phyloP scores from a whole-genome alignment of 2,888 invertebrate species.

The Nephrotoma flavescens region DNA sequence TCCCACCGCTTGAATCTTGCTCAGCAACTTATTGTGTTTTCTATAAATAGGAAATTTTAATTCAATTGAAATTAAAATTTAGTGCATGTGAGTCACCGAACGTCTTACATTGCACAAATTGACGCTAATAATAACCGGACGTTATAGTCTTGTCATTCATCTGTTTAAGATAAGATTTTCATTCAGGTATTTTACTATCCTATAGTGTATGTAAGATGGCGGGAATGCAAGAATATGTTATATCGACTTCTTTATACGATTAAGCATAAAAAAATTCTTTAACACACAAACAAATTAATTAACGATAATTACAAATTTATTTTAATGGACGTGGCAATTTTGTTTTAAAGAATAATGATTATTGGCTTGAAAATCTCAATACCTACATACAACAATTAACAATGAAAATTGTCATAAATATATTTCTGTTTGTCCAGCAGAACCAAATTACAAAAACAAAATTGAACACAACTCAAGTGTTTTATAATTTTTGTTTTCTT shows the following conservation, averaged over 20 bases:
- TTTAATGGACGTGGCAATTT: background rate
- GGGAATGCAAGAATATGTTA: too few relatives aligned
- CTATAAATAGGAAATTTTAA: background rate
- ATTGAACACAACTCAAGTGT: background rate
- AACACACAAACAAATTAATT: background rate
- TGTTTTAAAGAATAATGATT: background rate
- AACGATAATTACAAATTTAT: background rate
- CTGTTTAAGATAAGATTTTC: too few relatives aligned
- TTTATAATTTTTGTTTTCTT: background rate
- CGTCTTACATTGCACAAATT: background rate
- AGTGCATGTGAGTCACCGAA: background rate
- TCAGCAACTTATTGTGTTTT: background rate
- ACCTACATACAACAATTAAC: background rate
- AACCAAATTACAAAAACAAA: background rate
- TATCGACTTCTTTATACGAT: too few relatives aligned
- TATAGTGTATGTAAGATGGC: too few relatives aligned
- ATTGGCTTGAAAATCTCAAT: background rate
- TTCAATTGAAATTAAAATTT: background rate
- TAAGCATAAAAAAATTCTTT: background rate
- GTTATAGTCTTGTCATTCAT: too few relatives aligned
- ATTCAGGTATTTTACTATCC: too few relatives aligned
- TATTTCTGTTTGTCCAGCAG: background rate
- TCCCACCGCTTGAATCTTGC: background rate
- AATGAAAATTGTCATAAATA: background rate
- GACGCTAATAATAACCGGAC: too few relatives aligned